Evolutionary conservation across 2,888 invertebrate genomes (phyloP), one percentile per base, ranked within the genome.

Genomic region (Geophilus truncorum): DNA sequence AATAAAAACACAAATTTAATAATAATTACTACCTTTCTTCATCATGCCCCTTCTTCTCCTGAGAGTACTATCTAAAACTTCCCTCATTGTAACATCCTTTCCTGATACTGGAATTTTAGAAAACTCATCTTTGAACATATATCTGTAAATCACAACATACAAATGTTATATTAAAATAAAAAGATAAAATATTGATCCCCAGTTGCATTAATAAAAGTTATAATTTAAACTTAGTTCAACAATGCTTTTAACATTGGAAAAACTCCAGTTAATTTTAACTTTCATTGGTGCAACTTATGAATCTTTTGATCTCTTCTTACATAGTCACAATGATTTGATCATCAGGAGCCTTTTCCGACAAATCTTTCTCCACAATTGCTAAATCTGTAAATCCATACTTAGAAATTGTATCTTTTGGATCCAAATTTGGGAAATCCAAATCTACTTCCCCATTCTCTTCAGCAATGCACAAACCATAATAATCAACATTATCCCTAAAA

Each of bases 371-470:
- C 0, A 96, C 93, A 18, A 98, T 89, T 5, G 97, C 97, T 15
- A 98, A 90, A 84, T 93, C 93, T 12, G 91, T 91, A 86, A 98
- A 97, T 32, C 95, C 95, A 87, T 97, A 98, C 87, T 97, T 97
- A 0, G 94, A 93, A 84, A 97, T 94, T 0, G 93, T 92, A 87
- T 98, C 97, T 82, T 91, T 91, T 15, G 93, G 90, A 86, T 97
- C 96, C 12, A 98, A 89, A 84, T 94, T 93, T 0, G 97, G 97
- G 86, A 98, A 97, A 84, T 96, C 97, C 88, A 91, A 91, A 87
- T 96, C 96, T 1, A 96, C 93, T 88, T 97, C 97, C 0, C 97
- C 98, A 86, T 97, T 96, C 85, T 98, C 97, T 88, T 98, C 98
- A 30, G 95, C 96, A 87, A 98, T 95, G 86, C 94, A 95, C 80